Evolutionary conservation across 2,888 invertebrate genomes (phyloP).

Genomic region (Lepidochrysops patricia): DNA sequence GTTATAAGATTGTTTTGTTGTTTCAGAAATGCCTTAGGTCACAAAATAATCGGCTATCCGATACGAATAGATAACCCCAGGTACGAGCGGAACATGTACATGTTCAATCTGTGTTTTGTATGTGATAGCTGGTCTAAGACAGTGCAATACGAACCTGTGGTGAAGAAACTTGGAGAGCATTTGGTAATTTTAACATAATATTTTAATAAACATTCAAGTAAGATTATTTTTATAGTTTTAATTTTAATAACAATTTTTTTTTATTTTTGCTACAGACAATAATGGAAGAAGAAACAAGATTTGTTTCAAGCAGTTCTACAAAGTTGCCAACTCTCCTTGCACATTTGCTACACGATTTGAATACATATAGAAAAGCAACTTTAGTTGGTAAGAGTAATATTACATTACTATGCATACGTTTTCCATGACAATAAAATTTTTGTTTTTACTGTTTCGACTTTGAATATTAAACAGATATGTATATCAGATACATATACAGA

Average conservation of each 20-base stretch:
- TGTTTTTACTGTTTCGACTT: too few relatives aligned
- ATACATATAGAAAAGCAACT: slow-evolving; percentile 85
- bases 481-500: too few relatives aligned
- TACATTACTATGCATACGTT: too few relatives aligned
- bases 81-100: slow-evolving; percentile 94
- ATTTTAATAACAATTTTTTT: not conserved
- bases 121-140: slow-evolving; percentile 92
- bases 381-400: slow-evolving; percentile 74
- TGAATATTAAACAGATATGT: too few relatives aligned
- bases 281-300: slow-evolving; percentile 89
- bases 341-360: slow-evolving; percentile 87
- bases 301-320: slow-evolving; percentile 84
- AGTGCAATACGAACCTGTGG: slow-evolving; percentile 94
- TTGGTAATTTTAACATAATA: slow-evolving; percentile 67
- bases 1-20: not conserved
- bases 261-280: slow-evolving; percentile 73
- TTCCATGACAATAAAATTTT: too few relatives aligned
- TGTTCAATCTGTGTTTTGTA: slow-evolving; percentile 96
- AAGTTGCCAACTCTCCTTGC: slow-evolving; percentile 84
- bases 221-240: not conserved
- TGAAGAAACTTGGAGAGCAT: slow-evolving; percentile 94
- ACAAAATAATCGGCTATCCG: slow-evolving; percentile 94
- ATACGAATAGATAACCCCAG: slow-evolving; percentile 90
- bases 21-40: slow-evolving; percentile 77
- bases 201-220: too few relatives aligned